phyloP scores from a whole-genome alignment of 2,888 invertebrate genomes.

The Odontocerum albicorne region DNA sequence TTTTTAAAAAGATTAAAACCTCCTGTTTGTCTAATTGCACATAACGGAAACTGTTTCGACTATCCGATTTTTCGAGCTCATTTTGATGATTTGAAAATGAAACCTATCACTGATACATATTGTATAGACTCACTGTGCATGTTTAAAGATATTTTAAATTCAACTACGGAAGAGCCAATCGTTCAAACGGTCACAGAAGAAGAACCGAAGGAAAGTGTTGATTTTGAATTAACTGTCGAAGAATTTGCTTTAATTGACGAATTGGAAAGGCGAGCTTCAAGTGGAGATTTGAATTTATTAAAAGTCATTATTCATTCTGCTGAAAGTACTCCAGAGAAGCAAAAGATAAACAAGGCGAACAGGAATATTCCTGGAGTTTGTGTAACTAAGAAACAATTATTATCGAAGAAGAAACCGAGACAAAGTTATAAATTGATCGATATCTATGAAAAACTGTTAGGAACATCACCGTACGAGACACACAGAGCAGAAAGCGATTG shows the following conservation, averaged over 20 bases:
- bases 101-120: slow-evolving; percentile 54
- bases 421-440: slow-evolving; percentile 55
- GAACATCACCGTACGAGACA: slow-evolving; percentile 47
- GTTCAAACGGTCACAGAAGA: no score
- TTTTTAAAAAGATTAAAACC: slow-evolving; percentile 66
- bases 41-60: slow-evolving; percentile 79
- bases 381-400: not conserved
- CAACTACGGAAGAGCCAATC: not conserved
- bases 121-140: slow-evolving; percentile 70
- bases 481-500: slow-evolving; percentile 75
- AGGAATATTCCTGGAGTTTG: no score
- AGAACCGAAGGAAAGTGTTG: no score
- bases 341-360: not conserved
- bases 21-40: slow-evolving; percentile 79
- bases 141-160: slow-evolving; percentile 44
- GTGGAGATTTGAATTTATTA: not conserved
- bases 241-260: not conserved
- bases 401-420: slow-evolving; percentile 27
- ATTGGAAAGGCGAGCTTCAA: not conserved
- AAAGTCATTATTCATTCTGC: not conserved
- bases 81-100: slow-evolving; percentile 53
- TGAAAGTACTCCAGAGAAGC: not conserved
- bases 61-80: slow-evolving; percentile 73
- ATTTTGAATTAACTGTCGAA: not conserved
- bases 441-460: slow-evolving; percentile 59